Percentiles rank a stretch among this genome's conserved stretches.
Conservation (phyloP, 2,888 invertebrate genomes). For the Rhorus exstirpatorius region DNA sequence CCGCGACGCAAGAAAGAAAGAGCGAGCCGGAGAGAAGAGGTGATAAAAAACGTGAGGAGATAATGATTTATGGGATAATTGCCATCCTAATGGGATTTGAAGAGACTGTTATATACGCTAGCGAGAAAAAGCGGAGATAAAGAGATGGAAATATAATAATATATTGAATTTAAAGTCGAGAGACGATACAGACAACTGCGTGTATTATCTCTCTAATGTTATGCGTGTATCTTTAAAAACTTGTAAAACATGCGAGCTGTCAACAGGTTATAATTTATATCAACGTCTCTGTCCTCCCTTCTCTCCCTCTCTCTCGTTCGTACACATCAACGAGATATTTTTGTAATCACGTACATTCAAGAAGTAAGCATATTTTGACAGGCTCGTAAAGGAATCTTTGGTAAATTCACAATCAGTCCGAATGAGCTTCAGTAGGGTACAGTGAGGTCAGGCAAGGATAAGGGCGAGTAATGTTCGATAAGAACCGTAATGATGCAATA, state of each 20-base stretch:
- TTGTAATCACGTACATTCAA: too few relatives aligned
- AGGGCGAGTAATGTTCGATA: too few relatives aligned
- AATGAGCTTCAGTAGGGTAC: too few relatives aligned
- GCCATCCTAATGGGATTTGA: too few relatives aligned
- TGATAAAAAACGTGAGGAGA: not conserved
- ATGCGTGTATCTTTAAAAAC: conserved; percentile 18
- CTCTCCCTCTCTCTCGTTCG: not conserved
- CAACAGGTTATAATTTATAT: not conserved
- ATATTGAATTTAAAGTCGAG: conserved; percentile 21
- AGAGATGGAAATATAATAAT: conserved; percentile 14
- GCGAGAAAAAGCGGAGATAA: conserved; percentile 36
- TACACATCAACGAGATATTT: not conserved
- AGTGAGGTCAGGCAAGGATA: not conserved
- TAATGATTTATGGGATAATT: too few relatives aligned
- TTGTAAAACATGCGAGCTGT: not conserved
- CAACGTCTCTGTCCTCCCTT: not conserved
- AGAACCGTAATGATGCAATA: too few relatives aligned
- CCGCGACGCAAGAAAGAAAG: not conserved
- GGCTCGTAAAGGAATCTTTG: too few relatives aligned
- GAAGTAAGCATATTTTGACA: too few relatives aligned
- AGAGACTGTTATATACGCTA: not conserved
- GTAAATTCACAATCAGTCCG: too few relatives aligned
- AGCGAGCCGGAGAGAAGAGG: not conserved
- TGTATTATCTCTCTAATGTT: conserved; percentile 31
- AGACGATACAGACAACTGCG: conserved; percentile 9